Evolutionary conservation across 2,797 vertebrate species (phyloP).

Genomic region (Myotis pilosus): DNA sequence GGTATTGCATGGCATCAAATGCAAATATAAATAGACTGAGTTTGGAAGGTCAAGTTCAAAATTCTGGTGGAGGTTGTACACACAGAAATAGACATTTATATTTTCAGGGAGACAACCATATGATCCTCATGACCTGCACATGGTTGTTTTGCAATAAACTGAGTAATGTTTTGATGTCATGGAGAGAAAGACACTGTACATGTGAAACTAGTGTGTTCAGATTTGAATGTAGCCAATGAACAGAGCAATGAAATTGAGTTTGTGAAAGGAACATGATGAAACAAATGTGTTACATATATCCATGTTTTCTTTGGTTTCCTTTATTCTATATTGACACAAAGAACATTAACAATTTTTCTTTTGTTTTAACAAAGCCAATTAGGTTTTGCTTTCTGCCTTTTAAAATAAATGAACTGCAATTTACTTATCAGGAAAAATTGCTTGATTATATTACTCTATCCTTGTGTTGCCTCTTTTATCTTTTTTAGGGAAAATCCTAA

Average conservation of each 20-base stretch:
- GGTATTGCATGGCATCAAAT: not conserved
- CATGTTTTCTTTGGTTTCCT: not conserved
- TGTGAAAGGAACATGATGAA: not conserved
- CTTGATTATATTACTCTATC: not conserved
- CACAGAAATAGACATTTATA: not conserved
- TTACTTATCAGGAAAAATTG: not conserved
- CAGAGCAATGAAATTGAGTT: not conserved
- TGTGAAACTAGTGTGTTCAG: not conserved
- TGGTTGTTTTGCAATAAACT: not conserved
- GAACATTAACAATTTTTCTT: not conserved
- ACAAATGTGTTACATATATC: not conserved
- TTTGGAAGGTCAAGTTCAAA: conserved; percentile 10
- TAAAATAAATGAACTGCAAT: not conserved
- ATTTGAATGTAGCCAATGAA: conserved; percentile 28
- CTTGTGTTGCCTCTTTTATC: not conserved
- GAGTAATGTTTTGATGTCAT: conserved; percentile 9
- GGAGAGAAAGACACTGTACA: not conserved
- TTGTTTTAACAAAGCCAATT: not conserved
- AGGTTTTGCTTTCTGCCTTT: not conserved
- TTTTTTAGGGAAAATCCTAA: not conserved
- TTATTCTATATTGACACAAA: not conserved
- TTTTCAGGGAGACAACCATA: not conserved
- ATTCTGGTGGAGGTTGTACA: not conserved
- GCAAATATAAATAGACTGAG: not conserved
- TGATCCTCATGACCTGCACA: not conserved